phyloP scores from a whole-genome alignment of 2,797 vertebrate species.

The Glyptemys insculpta region DNA sequence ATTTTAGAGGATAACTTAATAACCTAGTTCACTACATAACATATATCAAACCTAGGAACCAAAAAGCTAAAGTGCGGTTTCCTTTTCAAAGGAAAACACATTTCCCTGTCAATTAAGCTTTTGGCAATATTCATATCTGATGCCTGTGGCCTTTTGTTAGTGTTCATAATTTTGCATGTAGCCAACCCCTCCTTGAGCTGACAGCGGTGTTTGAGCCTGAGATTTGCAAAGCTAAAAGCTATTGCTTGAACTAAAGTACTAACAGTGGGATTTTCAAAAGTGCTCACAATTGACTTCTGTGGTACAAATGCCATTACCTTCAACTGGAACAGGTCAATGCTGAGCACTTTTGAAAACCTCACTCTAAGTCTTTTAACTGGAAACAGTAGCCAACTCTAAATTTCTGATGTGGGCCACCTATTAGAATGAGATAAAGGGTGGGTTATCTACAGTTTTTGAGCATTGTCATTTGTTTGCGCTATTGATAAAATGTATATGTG shows the following conservation, averaged over 20 bases:
- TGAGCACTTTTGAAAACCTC: background rate
- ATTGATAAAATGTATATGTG: background rate
- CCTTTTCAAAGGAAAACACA: background rate
- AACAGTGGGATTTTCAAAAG: background rate
- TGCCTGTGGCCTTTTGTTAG: background rate
- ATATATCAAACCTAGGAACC: background rate
- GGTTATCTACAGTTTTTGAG: background rate
- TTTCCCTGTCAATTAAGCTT: background rate
- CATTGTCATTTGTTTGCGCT: background rate
- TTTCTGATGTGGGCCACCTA: background rate
- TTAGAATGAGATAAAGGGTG: no score
- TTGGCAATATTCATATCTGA: background rate
- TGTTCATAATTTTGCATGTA: constrained; percentile 13
- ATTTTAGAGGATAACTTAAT: no score
- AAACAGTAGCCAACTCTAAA: background rate
- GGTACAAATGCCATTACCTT: background rate
- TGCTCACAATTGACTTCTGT: background rate
- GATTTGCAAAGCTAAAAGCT: background rate
- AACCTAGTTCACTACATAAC: background rate
- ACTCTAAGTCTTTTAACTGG: background rate
- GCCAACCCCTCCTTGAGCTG: background rate
- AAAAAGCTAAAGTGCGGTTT: background rate
- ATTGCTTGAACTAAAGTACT: background rate
- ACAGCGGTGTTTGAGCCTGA: background rate
- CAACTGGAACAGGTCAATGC: background rate